These are phyloP conservation scores for Okapia johnstoni DNA, from an alignment of 2,113 vertebrate species.

Conservation along the genomic window DNA sequence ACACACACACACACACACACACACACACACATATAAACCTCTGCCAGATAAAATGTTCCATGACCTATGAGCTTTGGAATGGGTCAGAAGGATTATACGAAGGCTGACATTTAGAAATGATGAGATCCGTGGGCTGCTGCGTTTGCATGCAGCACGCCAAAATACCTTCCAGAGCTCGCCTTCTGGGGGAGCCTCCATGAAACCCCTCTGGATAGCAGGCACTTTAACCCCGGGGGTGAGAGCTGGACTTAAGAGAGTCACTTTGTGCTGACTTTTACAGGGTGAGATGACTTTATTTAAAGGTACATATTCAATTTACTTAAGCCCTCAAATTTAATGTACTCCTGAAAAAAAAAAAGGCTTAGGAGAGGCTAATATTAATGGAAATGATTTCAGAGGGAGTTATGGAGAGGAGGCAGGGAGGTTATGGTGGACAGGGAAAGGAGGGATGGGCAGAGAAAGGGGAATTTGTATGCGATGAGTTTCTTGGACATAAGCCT, in stretches of 20 bases:
- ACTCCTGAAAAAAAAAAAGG: conserved; percentile 42
- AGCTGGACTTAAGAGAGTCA: conserved; percentile 23
- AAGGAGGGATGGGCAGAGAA: not conserved
- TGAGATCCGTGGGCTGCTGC: conserved; percentile 56
- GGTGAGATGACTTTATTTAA: conserved; percentile 64
- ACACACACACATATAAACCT: conserved; percentile 20
- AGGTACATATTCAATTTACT: conserved; percentile 28
- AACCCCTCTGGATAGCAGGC: not conserved
- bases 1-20: not conserved
- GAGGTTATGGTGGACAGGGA: not conserved
- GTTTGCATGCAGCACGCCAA: conserved; percentile 51
- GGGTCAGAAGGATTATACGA: conserved; percentile 68
- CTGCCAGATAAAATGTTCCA: conserved; percentile 69
- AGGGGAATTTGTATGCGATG: not conserved
- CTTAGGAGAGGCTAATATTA: conserved; percentile 31
- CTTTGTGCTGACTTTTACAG: conserved; percentile 54
- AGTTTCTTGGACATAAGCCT: not conserved
- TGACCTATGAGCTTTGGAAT: conserved; percentile 72
- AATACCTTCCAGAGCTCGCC: conserved; percentile 9
- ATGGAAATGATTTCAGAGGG: conserved; percentile 46
- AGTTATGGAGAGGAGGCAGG: not conserved
- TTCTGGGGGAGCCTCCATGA: conserved; percentile 4
- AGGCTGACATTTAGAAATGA: conserved; percentile 75
- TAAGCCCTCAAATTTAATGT: conserved; percentile 44
- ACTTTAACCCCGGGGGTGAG: conserved; percentile 27